Conservation (phyloP, 2,888 invertebrate species). For the Polydrusus tereticollis region DNA sequence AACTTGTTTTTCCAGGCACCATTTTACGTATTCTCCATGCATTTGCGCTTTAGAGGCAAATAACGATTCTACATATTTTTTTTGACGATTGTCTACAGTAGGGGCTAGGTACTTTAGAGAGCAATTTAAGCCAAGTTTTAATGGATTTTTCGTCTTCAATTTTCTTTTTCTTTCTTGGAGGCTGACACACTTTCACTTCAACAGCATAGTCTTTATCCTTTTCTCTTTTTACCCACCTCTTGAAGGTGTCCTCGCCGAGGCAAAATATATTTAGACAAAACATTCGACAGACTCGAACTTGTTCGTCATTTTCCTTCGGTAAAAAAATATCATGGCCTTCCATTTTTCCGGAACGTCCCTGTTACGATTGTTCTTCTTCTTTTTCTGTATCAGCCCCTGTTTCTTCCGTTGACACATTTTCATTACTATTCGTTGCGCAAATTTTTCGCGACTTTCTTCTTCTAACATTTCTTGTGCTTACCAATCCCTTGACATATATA, state of each 20-base stretch:
- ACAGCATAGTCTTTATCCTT: neutral
- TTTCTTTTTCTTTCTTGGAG: constrained; percentile 9
- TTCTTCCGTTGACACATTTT: neutral
- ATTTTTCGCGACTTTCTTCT: neutral
- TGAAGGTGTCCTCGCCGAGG: constrained; percentile 13
- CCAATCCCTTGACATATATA: neutral
- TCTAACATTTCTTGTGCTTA: constrained; percentile 15
- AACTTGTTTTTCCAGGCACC: neutral
- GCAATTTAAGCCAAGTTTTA: constrained; percentile 10
- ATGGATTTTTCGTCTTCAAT: neutral
- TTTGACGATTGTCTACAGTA: neutral
- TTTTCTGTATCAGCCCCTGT: neutral
- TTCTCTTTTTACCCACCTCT: constrained; percentile 1
- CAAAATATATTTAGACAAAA: constrained; percentile 12
- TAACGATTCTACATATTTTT: neutral
- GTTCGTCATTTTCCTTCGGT: neutral
- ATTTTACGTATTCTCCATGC: neutral
- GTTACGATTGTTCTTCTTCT: no score
- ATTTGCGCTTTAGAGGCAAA: neutral
- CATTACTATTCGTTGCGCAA: neutral
- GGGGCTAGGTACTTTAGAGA: constrained; percentile 2
- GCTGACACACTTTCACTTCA: neutral
- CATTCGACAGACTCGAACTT: neutral
- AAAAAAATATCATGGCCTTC: constrained; percentile 14
- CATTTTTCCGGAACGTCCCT: neutral